phyloP scores from a whole-genome alignment of 1,140 invertebrate genomes.

The Riptortus pedestris region DNA sequence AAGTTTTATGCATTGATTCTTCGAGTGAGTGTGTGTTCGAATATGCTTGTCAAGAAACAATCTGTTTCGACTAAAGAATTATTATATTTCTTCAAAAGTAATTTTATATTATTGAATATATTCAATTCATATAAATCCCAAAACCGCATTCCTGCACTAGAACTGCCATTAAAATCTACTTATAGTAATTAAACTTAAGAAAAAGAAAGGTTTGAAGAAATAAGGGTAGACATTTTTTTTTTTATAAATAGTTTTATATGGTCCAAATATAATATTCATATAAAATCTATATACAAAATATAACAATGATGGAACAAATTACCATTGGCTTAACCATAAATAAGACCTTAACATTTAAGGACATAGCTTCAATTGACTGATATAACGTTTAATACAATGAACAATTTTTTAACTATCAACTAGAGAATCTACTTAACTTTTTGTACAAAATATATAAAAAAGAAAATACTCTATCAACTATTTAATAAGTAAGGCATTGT shows the following conservation, averaged over 20 bases:
- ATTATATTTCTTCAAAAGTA: too few relatives aligned
- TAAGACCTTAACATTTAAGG: conserved; percentile 15
- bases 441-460: conserved; percentile 24
- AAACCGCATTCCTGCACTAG: too few relatives aligned
- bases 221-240: too few relatives aligned
- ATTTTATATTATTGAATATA: too few relatives aligned
- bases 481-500: conserved; percentile 2
- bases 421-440: conserved; percentile 23
- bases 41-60: too few relatives aligned
- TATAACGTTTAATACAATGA: conserved; percentile 19
- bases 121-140: too few relatives aligned
- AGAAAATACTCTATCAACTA: conserved; percentile 15
- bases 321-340: conserved; percentile 25
- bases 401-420: conserved; percentile 20
- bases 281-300: conserved; percentile 28
- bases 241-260: conserved; percentile 29
- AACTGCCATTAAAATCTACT: too few relatives aligned
- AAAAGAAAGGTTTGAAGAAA: too few relatives aligned
- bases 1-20: too few relatives aligned
- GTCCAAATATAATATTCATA: conserved; percentile 28
- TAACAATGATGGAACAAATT: conserved; percentile 27
- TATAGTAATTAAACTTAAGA: too few relatives aligned
- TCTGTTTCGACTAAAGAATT: too few relatives aligned
- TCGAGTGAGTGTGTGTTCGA: too few relatives aligned
- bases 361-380: conserved; percentile 27